These are phyloP conservation scores for Acrobasis repandana DNA, from an alignment of 2,888 invertebrate species.

Conservation along the genomic window DNA sequence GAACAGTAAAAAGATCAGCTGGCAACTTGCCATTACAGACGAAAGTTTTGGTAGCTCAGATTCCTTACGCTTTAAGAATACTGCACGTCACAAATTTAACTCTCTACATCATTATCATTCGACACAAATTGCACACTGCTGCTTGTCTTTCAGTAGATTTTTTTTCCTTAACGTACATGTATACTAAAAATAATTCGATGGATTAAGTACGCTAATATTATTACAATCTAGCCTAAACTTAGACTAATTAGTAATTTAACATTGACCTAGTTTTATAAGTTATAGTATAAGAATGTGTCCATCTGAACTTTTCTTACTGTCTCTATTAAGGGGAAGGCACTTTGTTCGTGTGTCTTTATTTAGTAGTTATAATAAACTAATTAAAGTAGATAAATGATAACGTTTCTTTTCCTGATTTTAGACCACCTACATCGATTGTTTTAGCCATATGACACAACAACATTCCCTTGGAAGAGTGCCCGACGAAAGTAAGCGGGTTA, in stretches of 20 bases:
- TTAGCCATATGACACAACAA: conserved; percentile 33
- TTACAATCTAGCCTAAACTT: too few relatives aligned
- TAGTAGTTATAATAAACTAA: too few relatives aligned
- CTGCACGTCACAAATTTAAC: neutral
- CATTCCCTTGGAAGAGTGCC: conserved; percentile 60
- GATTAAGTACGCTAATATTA: too few relatives aligned
- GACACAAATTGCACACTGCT: neutral
- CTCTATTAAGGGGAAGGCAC: too few relatives aligned
- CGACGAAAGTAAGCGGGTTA: conserved; percentile 44
- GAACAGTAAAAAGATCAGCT: conserved; percentile 57
- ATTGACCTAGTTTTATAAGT: too few relatives aligned
- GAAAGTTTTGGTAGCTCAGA: conserved; percentile 16
- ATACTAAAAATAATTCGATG: too few relatives aligned
- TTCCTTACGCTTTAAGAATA: neutral
- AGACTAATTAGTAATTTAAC: too few relatives aligned
- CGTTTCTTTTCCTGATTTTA: neutral
- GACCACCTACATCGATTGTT: conserved; percentile 17
- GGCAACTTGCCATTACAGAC: conserved; percentile 60
- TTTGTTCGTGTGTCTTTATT: too few relatives aligned
- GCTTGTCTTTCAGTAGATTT: neutral
- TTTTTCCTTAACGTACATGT: too few relatives aligned
- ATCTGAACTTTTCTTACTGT: too few relatives aligned
- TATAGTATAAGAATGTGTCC: too few relatives aligned
- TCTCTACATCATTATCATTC: neutral
- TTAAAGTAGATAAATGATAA: neutral